Evolutionary conservation across 1,140 invertebrate genomes (phyloP).

Genomic region (Anastatus disparis): DNA sequence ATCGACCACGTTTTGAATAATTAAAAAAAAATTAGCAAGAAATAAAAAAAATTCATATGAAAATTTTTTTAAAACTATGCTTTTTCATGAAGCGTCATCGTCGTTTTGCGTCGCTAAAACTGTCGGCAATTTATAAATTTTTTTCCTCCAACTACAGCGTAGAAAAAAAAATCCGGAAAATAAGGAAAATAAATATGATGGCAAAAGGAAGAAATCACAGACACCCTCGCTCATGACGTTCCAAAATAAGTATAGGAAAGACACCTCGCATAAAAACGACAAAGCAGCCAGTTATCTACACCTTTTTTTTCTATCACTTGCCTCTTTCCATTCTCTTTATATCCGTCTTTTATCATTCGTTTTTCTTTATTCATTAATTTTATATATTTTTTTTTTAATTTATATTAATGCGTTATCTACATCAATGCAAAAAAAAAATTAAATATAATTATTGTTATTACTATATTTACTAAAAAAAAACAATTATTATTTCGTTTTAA

Average conservation of each 20-base stretch:
- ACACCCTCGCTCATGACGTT: conserved; percentile 32
- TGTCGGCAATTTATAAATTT: conserved; percentile 24
- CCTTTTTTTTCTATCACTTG: conserved; percentile 14
- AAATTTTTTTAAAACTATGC: background rate
- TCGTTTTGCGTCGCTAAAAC: conserved; percentile 16
- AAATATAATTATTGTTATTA: too few relatives aligned
- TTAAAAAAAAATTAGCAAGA: too few relatives aligned
- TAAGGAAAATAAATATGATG: conserved; percentile 38
- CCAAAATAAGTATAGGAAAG: conserved; percentile 32
- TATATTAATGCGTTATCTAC: too few relatives aligned
- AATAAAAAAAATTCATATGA: too few relatives aligned
- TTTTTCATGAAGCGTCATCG: conserved; percentile 7
- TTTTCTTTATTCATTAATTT: background rate
- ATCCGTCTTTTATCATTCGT: background rate
- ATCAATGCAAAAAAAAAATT: too few relatives aligned
- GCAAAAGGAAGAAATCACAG: conserved; percentile 34
- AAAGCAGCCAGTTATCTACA: conserved; percentile 22
- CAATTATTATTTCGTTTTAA: too few relatives aligned
- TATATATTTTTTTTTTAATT: background rate
- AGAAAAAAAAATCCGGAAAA: conserved; percentile 26
- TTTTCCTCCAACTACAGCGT: background rate
- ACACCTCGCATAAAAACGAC: conserved; percentile 32
- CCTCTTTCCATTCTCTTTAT: conserved; percentile 16
- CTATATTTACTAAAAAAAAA: too few relatives aligned
- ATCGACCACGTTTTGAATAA: too few relatives aligned